These are phyloP conservation scores for Xiphophorus birchmanni DNA, from an alignment of 2,797 vertebrate genomes.

Conservation along the genomic window DNA sequence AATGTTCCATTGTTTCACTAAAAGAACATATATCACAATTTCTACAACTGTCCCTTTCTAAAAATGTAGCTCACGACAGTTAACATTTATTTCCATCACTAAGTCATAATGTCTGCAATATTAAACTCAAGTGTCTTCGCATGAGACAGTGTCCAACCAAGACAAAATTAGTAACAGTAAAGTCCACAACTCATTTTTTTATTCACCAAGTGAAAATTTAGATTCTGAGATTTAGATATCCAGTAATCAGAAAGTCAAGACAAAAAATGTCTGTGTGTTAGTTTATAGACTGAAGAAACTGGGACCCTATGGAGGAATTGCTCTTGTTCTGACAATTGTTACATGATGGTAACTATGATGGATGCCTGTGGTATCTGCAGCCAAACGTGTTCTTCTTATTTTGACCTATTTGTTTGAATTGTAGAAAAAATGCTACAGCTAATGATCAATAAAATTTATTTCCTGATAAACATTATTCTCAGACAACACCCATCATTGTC, in stretches of 20 bases:
- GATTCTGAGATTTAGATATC: neutral
- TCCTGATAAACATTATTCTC: neutral
- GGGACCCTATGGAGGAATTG: neutral
- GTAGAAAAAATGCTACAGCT: neutral
- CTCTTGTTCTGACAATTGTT: neutral
- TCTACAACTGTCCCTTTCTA: neutral
- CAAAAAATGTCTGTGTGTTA: too few relatives aligned
- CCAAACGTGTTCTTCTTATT: neutral
- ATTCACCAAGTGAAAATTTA: neutral
- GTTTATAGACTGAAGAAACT: neutral
- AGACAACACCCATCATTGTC: neutral
- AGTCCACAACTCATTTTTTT: neutral
- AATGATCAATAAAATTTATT: neutral
- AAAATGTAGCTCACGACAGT: neutral
- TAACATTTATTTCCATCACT: neutral
- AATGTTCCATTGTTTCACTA: constrained; percentile 38
- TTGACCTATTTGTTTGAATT: neutral
- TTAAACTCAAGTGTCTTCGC: neutral
- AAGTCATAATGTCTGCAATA: neutral
- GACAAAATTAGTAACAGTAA: neutral
- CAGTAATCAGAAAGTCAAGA: neutral
- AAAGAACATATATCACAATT: neutral
- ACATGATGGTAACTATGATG: neutral
- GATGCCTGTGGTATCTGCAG: neutral
- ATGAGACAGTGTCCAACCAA: neutral